These are phyloP conservation scores for Plotosus lineatus DNA, from an alignment of 2,113 vertebrate species.

Conservation along the genomic window DNA sequence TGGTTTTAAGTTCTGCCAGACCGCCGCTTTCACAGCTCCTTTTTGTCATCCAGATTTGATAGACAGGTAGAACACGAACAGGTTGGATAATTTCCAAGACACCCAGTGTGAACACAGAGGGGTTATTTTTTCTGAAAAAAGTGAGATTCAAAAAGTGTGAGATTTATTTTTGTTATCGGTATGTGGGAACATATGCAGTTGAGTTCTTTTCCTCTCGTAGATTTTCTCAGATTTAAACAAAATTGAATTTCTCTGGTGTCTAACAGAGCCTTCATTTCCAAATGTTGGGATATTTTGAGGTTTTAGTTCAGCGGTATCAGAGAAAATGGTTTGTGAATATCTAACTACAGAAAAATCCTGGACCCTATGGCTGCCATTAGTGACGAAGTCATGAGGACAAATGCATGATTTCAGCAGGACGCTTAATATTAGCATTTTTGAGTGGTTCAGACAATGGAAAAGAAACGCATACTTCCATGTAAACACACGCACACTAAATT, in stretches of 20 bases:
- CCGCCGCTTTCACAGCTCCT: slow-evolving; percentile 24
- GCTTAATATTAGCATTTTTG: no score
- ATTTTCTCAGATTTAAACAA: not conserved
- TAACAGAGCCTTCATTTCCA: not conserved
- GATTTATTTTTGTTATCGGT: slow-evolving; percentile 5
- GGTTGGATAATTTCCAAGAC: not conserved
- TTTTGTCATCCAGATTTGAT: slow-evolving; percentile 14
- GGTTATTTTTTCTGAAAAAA: not conserved
- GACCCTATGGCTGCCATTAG: no score
- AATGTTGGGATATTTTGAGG: not conserved
- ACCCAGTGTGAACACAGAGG: not conserved
- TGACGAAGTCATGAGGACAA: no score
- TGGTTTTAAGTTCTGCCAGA: slow-evolving; percentile 32
- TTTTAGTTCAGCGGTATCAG: not conserved
- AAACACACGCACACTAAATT: no score
- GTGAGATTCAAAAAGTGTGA: slow-evolving; percentile 11
- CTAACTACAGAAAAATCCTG: not conserved
- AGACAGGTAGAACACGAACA: slow-evolving; percentile 12
- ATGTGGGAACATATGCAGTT: not conserved
- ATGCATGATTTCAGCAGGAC: no score
- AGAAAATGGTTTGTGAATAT: not conserved
- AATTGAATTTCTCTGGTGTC: not conserved
- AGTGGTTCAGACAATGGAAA: no score
- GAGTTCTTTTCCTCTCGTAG: not conserved
- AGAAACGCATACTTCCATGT: no score